Evolutionary conservation across 2,888 invertebrate genomes (phyloP).

Genomic region (Theretra japonica): DNA sequence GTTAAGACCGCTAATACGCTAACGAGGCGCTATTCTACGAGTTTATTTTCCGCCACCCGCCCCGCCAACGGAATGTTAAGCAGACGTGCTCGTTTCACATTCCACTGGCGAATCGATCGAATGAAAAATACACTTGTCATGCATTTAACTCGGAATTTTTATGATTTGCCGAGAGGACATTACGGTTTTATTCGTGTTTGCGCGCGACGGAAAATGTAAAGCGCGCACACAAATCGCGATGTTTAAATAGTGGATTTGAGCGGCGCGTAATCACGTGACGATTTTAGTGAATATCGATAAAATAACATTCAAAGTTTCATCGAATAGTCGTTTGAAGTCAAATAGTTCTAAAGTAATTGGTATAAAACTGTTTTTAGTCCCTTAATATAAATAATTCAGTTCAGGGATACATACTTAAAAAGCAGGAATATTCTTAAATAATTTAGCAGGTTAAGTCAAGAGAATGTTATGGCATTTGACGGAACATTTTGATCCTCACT

Average conservation of each 20-base stretch:
- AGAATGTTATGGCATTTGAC: background rate
- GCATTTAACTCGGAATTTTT: constrained; percentile 72
- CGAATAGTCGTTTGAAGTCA: background rate
- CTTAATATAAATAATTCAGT: no score
- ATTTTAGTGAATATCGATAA: background rate
- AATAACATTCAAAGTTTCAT: background rate
- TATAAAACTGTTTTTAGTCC: no score
- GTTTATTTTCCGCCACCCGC: constrained; percentile 55
- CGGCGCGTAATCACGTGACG: background rate
- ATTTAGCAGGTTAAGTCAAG: background rate
- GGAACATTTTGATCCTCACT: background rate
- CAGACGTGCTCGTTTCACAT: constrained; percentile 61
- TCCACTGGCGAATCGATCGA: constrained; percentile 68
- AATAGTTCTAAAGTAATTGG: background rate
- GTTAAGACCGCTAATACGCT: constrained; percentile 62
- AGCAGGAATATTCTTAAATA: background rate
- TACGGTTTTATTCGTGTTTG: constrained; percentile 18
- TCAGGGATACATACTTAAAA: background rate
- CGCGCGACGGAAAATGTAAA: constrained; percentile 1
- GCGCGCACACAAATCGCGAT: background rate
- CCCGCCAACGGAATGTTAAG: constrained; percentile 54
- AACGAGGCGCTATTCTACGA: constrained; percentile 63
- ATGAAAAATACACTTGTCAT: constrained; percentile 80
- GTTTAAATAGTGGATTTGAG: background rate
- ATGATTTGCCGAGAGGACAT: constrained; percentile 43